Evolutionary conservation across 1,140 invertebrate species (phyloP).

Genomic region (Atta texana): DNA sequence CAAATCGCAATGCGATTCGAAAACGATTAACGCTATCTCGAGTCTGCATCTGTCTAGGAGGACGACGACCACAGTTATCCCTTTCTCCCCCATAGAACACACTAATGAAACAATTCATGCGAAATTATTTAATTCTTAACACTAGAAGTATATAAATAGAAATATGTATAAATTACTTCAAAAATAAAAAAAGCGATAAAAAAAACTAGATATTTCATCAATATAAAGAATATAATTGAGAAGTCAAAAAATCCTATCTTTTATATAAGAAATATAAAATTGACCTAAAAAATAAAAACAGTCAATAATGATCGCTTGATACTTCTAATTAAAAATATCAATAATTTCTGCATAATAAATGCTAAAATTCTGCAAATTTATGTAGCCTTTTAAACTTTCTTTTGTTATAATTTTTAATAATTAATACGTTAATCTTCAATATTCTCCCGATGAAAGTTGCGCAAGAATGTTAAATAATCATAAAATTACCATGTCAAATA

Average conservation of each 20-base stretch:
- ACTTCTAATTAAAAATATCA: too few species aligned
- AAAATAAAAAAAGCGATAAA: too few species aligned
- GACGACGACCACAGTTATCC: background rate
- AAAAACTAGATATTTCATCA: too few species aligned
- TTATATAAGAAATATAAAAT: too few species aligned
- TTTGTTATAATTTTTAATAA: background rate
- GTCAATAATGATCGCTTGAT: too few species aligned
- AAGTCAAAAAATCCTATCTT: too few species aligned
- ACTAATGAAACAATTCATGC: background rate
- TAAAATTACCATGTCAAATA: background rate
- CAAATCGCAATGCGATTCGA: constrained; percentile 6
- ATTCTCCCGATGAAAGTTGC: background rate
- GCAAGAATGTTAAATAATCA: background rate
- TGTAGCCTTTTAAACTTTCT: background rate
- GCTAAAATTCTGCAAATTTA: background rate
- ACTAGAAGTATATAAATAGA: too few species aligned
- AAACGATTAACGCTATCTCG: constrained; percentile 16
- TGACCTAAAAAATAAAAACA: too few species aligned
- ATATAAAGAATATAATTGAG: too few species aligned
- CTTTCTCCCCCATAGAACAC: background rate
- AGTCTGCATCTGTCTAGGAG: background rate
- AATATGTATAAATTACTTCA: too few species aligned
- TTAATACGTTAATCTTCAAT: background rate
- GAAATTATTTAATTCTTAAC: background rate
- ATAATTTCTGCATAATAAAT: background rate